Conservation (phyloP, 2,888 invertebrate species). For the Drosophila leonis region DNA sequence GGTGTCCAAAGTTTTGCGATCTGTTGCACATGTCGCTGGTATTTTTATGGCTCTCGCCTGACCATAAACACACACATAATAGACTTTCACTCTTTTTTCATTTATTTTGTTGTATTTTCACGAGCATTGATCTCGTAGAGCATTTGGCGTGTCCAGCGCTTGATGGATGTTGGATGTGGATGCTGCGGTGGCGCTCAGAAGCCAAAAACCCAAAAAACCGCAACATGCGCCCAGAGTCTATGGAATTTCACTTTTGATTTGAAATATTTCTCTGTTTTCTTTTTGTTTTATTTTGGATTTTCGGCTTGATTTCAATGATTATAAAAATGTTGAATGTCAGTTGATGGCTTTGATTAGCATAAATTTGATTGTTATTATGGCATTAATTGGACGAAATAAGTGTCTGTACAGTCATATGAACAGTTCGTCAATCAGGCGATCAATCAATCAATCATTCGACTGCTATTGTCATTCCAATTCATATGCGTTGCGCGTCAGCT, state of each 20-base stretch:
- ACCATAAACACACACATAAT: constrained; percentile 65
- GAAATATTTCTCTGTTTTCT: neutral
- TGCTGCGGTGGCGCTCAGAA: constrained; percentile 56
- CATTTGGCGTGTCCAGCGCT: constrained; percentile 61
- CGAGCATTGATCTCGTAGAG: constrained; percentile 69
- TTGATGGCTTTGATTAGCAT: constrained; percentile 67
- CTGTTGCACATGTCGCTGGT: constrained; percentile 57
- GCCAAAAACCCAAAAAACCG: constrained; percentile 38
- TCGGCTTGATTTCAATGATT: constrained; percentile 30
- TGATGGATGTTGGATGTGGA: constrained; percentile 44
- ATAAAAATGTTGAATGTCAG: constrained; percentile 25
- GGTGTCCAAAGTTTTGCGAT: constrained; percentile 48
- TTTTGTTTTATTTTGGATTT: constrained; percentile 8
- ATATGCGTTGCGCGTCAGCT: constrained; percentile 37
- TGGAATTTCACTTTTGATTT: constrained; percentile 67
- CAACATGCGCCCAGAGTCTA: constrained; percentile 19
- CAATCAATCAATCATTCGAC: constrained; percentile 42
- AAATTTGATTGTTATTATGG: constrained; percentile 60
- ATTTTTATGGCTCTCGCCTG: constrained; percentile 50
- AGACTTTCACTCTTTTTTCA: constrained; percentile 68
- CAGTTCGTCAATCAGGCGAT: constrained; percentile 59
- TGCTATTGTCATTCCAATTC: constrained; percentile 50
- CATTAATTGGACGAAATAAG: constrained; percentile 58
- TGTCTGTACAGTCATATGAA: constrained; percentile 37
- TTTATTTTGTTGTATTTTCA: constrained; percentile 21